Conservation (phyloP, 2,888 invertebrate species). For the Blastobasis adustella region DNA sequence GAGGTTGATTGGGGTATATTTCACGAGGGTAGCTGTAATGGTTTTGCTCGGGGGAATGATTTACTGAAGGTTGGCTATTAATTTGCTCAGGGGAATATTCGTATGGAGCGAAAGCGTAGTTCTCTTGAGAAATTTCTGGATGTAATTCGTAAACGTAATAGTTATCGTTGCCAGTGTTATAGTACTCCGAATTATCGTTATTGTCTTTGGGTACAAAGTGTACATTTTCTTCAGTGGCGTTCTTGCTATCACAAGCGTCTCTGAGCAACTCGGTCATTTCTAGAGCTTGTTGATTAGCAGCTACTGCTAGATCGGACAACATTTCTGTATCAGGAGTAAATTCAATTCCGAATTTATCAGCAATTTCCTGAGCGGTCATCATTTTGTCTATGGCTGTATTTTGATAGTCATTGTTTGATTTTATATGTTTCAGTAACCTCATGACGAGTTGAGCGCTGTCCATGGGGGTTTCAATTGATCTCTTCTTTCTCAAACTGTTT, state of each 20-base stretch:
- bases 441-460: conserved; percentile 52
- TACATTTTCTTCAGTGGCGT: conserved; percentile 25
- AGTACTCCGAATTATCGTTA: conserved; percentile 9
- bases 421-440: conserved; percentile 57
- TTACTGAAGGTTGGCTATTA: conserved; percentile 13
- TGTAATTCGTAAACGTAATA: conserved; percentile 26
- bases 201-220: conserved; percentile 22
- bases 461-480: conserved; percentile 53
- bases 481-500: conserved; percentile 35
- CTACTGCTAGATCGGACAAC: conserved; percentile 49
- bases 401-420: conserved; percentile 59
- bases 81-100: conserved; percentile 22
- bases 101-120: conserved; percentile 12
- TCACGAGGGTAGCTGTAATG: conserved; percentile 16
- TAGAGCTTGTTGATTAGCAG: conserved; percentile 52
- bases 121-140: conserved; percentile 15
- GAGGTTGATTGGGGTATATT: conserved; percentile 25
- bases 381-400: conserved; percentile 68
- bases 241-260: conserved; percentile 37
- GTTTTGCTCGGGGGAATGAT: conserved; percentile 20
- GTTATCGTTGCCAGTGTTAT: conserved; percentile 19
- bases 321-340: conserved; percentile 59
- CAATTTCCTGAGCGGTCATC: conserved; percentile 67
- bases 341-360: conserved; percentile 59
- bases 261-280: conserved; percentile 47